Evolutionary conservation across 2,888 invertebrate species (phyloP).

Genomic region (Siphlonurus alternatus): DNA sequence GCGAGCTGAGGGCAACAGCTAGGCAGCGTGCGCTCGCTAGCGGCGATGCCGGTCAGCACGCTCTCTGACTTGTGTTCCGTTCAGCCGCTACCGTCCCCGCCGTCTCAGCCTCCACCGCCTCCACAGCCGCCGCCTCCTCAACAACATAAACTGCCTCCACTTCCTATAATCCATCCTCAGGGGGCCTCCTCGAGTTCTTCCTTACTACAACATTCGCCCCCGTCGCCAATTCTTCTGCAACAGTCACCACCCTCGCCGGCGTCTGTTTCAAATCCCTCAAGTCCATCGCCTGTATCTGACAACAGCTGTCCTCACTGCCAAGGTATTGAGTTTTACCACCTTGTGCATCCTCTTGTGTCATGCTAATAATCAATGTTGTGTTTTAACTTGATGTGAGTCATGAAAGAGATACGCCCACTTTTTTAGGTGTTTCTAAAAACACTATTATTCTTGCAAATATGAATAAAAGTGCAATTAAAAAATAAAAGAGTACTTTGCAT

Average conservation of each 20-base stretch:
- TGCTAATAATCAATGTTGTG: too few relatives aligned
- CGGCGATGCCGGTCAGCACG: conserved; percentile 3
- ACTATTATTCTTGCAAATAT: too few relatives aligned
- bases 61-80: neutral
- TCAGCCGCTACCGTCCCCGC: neutral
- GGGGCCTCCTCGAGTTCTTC: neutral
- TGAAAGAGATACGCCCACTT: too few relatives aligned
- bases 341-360: too few relatives aligned
- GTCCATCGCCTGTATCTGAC: neutral
- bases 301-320: conserved; percentile 1
- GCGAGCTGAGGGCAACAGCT: neutral
- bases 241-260: neutral
- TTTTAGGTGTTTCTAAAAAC: too few relatives aligned
- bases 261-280: neutral
- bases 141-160: neutral
- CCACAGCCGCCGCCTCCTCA: neutral
- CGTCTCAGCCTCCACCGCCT: neutral
- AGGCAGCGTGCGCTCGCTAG: neutral
- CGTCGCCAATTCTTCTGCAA: neutral
- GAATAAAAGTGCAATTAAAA: too few relatives aligned
- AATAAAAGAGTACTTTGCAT: too few relatives aligned
- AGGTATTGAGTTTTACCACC: too few relatives aligned
- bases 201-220: neutral
- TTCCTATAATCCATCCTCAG: neutral
- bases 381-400: too few relatives aligned